Evolutionary conservation across 1,140 invertebrate genomes (phyloP), one percentile per base, ranked within the genome.

Genomic region (Lasioglossum baleicum): DNA sequence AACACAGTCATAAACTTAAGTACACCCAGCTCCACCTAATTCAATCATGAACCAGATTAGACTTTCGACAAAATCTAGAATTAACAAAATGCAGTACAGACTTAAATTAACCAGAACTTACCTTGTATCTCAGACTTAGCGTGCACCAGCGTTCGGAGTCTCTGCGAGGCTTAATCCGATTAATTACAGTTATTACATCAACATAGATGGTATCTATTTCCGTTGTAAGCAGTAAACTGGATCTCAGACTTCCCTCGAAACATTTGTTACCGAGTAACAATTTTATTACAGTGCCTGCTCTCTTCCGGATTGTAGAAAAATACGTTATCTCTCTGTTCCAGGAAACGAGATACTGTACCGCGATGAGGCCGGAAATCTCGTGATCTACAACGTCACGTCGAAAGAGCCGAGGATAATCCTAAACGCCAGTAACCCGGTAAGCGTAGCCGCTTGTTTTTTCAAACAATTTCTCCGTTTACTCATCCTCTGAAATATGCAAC

Each of bases 271-370:
- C 56, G 56, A 7, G 15, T 17, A 64, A 35, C 35, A n/a, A 44
- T 65, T 65, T 44, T 11, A 42, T 44, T 20, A n/a, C 40, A 11
- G 17, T 13, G 51, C 0, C 35, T n/a, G 58, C 64, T 48, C 63
- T 11, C 1, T 3, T 17, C 1, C 6, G 8, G 31, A 5, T 26
- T 17, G 3, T 22, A 20, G 44, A 31, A 69, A 42, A 65, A 65
- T 73, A 64, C 60, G 67, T 58, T 58, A 31, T 67, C 31, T 80
- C 72, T 85, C 65, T 83, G 71, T 93, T 91, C 15, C 89, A 93
- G 92, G 90, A 88, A 83, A 91, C 66, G 90, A 93, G 86, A 89
- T 93, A 70, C 79, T 93, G 35, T 93, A 92, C 78, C 86, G 90
- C 31, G 91, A 93, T 72, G 92, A 92, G 63, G 69, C 56, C 65